Base-by-base conservation (phyloP, 2,113 vertebrate genomes). In the Hypocryptadius cinnamomeus region DNA sequence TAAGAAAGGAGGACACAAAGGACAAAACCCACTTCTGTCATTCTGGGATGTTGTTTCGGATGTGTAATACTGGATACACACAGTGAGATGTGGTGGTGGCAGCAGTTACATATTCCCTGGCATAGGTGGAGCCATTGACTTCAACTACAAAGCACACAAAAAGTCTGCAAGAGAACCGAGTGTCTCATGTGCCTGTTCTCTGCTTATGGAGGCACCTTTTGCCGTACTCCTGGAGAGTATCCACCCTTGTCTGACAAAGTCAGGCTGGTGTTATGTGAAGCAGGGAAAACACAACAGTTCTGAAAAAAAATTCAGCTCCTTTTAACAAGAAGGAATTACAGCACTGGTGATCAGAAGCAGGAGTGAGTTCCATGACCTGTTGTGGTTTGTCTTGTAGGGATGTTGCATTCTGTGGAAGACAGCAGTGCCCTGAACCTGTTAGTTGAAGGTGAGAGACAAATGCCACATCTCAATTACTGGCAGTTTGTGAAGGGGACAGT, bases 361-460 rank as follows among this genome's bases (percentile, higher is more conserved):
- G 14, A 80, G 24, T 11, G 51, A 79, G 20, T 91, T 83, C 63
- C n/a, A 5, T 78, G 22, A 81, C 72, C 54, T 73, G 18, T 14
- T 77, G 23, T 66, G 19, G 18, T 93, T 95, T 92, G 9, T 82
- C 44, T 97, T 97, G 57, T 50, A 99, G 99, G 96, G 66, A 97
- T 98, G 95, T 97, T 99, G 94, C 96, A 97, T 78, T 97, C 70
- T 25, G 87, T 97, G 85, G 98, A 98, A 96, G 98, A 99, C 77
- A 94, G 94, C 23, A 65, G 95, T 57, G 85, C 97, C 65, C 93
- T 98, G 96, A 98, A 98, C 37, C 98, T 98, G 4, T 96, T 97
- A 16, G 94, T 97, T 80, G 98, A 99, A 98, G 98, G 99, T 99
- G 94, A 98, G 97, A 68, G 30, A 47, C 56, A 85, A 65, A 39